These are phyloP conservation scores for Mastomys coucha DNA, from an alignment of 2,113 vertebrate species.

Conservation along the genomic window DNA sequence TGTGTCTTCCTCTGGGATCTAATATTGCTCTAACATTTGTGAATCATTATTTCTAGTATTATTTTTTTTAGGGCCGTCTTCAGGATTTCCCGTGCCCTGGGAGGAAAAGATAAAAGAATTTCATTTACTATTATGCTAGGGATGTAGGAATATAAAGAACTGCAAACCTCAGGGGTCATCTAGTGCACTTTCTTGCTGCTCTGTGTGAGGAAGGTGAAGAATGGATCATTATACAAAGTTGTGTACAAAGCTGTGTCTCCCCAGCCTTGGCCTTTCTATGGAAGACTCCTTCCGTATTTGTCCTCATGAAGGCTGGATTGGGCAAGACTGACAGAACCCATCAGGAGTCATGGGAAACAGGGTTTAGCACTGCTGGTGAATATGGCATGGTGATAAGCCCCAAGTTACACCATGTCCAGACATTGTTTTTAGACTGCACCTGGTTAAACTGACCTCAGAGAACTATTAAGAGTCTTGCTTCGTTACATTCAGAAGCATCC, in stretches of 20 bases:
- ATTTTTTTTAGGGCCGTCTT: not conserved
- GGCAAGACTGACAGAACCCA: constrained; percentile 7
- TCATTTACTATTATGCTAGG: not conserved
- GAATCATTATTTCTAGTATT: not conserved
- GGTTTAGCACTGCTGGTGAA: constrained; percentile 13
- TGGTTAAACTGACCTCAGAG: not conserved
- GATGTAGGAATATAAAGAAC: not conserved
- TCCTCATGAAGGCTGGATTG: not conserved
- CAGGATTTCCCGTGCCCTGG: not conserved
- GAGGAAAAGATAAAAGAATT: not conserved
- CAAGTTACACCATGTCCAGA: not conserved
- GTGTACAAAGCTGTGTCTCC: not conserved
- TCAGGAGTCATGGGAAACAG: constrained; percentile 20
- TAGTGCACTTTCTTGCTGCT: not conserved
- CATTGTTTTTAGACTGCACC: not conserved
- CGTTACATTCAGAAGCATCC: not conserved
- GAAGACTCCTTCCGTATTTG: constrained; percentile 4
- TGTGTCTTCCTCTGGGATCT: not conserved
- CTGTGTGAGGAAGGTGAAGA: not conserved
- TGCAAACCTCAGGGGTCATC: not conserved
- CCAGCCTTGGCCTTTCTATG: not conserved
- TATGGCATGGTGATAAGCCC: not conserved
- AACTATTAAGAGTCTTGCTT: not conserved
- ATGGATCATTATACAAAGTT: not conserved
- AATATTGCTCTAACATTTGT: not conserved